These are phyloP conservation scores for Molossus alvarezi DNA, from an alignment of 2,797 vertebrate genomes.

Conservation along the genomic window DNA sequence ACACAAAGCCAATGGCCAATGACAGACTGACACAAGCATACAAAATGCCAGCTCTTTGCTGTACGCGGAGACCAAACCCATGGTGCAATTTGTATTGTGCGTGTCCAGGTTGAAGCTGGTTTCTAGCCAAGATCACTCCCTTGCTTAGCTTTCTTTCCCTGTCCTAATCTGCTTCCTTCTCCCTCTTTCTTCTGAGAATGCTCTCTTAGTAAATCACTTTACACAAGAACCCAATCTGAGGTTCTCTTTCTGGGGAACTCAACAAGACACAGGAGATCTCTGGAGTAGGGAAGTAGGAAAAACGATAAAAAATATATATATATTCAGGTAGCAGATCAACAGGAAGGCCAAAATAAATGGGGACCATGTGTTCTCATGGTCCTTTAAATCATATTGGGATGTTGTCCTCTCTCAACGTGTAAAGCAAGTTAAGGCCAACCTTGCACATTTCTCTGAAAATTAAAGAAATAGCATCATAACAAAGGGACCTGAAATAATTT, in stretches of 20 bases:
- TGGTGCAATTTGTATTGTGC: background rate
- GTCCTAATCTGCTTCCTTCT: background rate
- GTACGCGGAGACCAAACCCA: background rate
- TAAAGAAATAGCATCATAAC: background rate
- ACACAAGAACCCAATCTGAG: background rate
- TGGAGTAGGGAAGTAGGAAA: background rate
- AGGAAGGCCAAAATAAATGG: background rate
- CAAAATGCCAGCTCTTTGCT: background rate
- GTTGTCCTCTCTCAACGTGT: background rate
- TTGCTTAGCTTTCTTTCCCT: background rate
- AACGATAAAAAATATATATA: background rate
- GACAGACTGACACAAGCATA: background rate
- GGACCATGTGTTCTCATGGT: background rate
- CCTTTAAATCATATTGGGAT: background rate
- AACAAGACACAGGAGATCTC: background rate
- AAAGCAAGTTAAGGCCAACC: background rate
- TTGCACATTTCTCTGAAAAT: background rate
- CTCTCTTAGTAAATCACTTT: background rate
- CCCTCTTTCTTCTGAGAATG: background rate
- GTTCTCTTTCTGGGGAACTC: background rate
- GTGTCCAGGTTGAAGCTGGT: background rate
- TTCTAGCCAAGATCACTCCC: background rate
- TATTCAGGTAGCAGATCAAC: conserved; percentile 26
- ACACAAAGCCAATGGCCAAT: background rate
- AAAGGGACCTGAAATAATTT: background rate